These are phyloP conservation scores for Poicephalus gulielmi DNA, from an alignment of 2,113 vertebrate genomes.

Conservation along the genomic window DNA sequence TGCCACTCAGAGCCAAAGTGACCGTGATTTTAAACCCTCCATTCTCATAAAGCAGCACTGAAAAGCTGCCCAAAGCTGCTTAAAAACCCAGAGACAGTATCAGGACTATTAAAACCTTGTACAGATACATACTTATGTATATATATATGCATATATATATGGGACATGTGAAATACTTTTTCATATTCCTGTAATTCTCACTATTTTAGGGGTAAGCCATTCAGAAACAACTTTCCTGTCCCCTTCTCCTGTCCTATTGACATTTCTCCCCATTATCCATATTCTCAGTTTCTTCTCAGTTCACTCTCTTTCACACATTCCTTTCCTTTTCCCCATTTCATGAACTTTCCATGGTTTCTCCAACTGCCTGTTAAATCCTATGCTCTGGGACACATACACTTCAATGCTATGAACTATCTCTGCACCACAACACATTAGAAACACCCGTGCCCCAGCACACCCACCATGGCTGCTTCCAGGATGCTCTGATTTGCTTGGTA, in stretches of 20 bases:
- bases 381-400: fast-evolving
- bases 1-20: background rate
- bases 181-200: background rate
- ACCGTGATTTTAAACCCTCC: background rate
- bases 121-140: background rate
- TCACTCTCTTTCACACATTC: background rate
- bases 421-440: background rate
- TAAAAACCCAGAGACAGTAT: background rate
- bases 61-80: background rate
- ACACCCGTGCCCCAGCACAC: background rate
- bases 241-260: background rate
- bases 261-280: fast-evolving
- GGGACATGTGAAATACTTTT: background rate
- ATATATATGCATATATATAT: fast-evolving
- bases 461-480: fast-evolving
- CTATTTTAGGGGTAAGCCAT: background rate
- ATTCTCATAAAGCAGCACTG: background rate
- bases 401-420: background rate
- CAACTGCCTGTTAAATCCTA: background rate
- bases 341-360: background rate
- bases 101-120: background rate
- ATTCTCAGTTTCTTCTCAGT: background rate
- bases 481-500: background rate
- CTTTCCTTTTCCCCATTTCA: background rate
- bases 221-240: background rate